phyloP scores from a whole-genome alignment of 1,140 invertebrate genomes.

The Telenomus remus region DNA sequence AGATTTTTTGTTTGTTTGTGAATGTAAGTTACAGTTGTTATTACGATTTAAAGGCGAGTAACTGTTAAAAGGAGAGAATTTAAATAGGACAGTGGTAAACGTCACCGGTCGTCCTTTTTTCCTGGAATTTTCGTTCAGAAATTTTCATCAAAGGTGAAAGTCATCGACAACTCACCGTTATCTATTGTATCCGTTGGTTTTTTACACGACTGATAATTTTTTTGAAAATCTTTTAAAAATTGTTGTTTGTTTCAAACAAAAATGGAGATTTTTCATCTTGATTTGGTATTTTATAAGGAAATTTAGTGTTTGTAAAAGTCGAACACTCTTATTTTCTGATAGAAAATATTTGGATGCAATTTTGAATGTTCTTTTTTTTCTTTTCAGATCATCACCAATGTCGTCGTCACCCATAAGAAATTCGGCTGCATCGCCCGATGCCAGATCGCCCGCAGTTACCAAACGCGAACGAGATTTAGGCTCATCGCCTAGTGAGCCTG shows the following conservation, averaged over 20 bases:
- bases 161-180: slow-evolving; percentile 28
- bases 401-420: slow-evolving; percentile 64
- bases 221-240: no score
- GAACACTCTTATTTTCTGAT: no score
- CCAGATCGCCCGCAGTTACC: slow-evolving; percentile 68
- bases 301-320: no score
- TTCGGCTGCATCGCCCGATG: slow-evolving; percentile 62
- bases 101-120: slow-evolving; percentile 14
- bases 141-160: slow-evolving; percentile 47
- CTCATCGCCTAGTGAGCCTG: slow-evolving; percentile 73
- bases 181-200: slow-evolving; percentile 33
- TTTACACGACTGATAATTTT: slow-evolving; percentile 3
- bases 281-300: no score
- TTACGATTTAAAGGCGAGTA: neutral
- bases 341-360: no score
- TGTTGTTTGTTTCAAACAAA: no score
- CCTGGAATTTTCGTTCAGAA: slow-evolving; percentile 25
- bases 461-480: slow-evolving; percentile 80
- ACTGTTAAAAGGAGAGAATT: neutral
- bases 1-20: no score
- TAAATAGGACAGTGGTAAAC: slow-evolving; percentile 17
- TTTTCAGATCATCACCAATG: slow-evolving; percentile 65
- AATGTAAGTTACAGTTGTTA: no score
- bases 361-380: neutral
- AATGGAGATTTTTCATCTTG: no score